A percentile compares a stretch with the other conserved stretches of the same genome.
These are phyloP conservation scores for Eupithecia exiguata DNA, from an alignment of 2,888 invertebrate species.

Conservation along the genomic window DNA sequence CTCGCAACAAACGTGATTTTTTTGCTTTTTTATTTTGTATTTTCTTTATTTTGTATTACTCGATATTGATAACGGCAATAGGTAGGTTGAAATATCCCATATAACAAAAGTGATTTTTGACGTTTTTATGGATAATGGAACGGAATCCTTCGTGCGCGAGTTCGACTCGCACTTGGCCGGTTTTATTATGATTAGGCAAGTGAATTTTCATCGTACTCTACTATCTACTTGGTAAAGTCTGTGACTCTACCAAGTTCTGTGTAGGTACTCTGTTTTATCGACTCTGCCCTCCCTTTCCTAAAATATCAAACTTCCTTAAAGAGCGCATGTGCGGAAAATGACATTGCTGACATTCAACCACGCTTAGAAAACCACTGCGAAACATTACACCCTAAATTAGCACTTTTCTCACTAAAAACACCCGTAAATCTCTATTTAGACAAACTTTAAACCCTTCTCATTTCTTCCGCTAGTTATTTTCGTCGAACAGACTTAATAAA, in stretches of 20 bases:
- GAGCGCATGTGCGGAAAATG: slow-evolving; percentile 70
- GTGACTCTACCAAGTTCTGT: background rate
- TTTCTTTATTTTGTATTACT: no score
- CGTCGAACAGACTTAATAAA: slow-evolving; percentile 33
- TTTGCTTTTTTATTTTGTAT: no score
- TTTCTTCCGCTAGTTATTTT: slow-evolving; percentile 33
- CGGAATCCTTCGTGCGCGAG: no score
- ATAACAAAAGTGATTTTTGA: no score
- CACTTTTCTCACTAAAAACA: slow-evolving; percentile 49
- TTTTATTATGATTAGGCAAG: no score
- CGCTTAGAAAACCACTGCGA: slow-evolving; percentile 69
- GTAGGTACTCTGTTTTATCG: slow-evolving; percentile 73
- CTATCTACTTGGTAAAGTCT: background rate
- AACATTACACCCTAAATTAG: slow-evolving; percentile 64
- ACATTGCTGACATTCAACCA: slow-evolving; percentile 72
- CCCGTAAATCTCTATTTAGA: slow-evolving; percentile 35
- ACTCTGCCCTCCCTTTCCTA: slow-evolving; percentile 57
- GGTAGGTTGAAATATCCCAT: no score
- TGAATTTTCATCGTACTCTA: background rate
- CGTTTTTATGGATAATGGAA: no score
- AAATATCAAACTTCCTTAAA: slow-evolving; percentile 61
- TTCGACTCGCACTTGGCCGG: no score
- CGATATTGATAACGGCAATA: no score
- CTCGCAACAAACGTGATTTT: no score
- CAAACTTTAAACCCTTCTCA: slow-evolving; percentile 31